Percentiles rank a stretch among this genome's conserved stretches.
phyloP scores from a whole-genome alignment of 2,888 invertebrate genomes.

The Lasioglossum zephyrum region DNA sequence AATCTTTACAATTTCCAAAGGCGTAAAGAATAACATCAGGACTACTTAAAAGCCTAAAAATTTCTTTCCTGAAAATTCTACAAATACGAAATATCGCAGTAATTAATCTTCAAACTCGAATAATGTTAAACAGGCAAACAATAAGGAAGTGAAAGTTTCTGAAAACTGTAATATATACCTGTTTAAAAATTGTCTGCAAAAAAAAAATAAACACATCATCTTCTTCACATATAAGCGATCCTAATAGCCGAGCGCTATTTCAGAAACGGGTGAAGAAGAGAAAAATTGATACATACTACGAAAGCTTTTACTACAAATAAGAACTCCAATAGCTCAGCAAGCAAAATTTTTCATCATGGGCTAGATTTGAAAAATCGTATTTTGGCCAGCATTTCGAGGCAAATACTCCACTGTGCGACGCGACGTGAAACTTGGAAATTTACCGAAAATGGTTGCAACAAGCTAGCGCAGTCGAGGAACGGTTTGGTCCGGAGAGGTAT shows the following conservation, averaged over 20 bases:
- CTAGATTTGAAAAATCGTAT: too few species aligned
- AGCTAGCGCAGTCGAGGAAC: neutral
- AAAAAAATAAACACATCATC: neutral
- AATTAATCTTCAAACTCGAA: too few species aligned
- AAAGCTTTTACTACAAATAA: neutral
- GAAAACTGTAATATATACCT: neutral
- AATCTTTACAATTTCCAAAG: too few species aligned
- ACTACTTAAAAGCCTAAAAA: too few species aligned
- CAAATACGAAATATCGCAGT: too few species aligned
- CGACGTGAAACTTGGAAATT: neutral
- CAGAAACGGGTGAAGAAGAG: too few species aligned
- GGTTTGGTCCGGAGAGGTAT: neutral
- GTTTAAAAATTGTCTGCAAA: neutral
- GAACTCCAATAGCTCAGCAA: too few species aligned
- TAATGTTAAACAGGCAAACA: too few species aligned
- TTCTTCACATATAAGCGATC: neutral
- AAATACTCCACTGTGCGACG: neutral
- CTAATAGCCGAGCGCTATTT: too few species aligned
- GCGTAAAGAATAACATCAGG: too few species aligned
- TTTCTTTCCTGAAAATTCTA: too few species aligned
- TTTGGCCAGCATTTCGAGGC: neutral
- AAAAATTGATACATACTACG: neutral
- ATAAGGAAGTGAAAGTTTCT: neutral
- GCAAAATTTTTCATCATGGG: too few species aligned
- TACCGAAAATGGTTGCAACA: neutral